phyloP scores from a whole-genome alignment of 2,113 vertebrate species.

The Oxyura jamaicensis region DNA sequence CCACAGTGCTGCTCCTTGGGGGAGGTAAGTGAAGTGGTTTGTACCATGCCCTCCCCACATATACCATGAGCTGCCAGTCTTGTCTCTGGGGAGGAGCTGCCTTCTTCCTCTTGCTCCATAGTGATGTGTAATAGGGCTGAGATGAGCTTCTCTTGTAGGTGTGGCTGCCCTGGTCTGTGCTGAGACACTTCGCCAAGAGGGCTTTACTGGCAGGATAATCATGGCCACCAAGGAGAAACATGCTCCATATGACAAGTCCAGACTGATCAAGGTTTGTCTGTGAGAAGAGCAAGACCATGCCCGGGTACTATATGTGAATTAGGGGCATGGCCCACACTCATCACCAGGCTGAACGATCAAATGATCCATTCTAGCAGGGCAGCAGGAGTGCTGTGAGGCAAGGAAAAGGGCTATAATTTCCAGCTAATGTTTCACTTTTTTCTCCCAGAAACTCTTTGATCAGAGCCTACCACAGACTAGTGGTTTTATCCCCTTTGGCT shows the following conservation, averaged over 20 bases:
- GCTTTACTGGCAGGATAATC: slow-evolving; percentile 84
- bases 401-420: not conserved
- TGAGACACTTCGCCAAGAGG: slow-evolving; percentile 87
- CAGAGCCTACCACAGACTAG: not conserved
- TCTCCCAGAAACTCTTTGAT: not conserved
- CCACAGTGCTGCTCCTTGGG: slow-evolving; percentile 45
- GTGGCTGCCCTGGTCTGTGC: slow-evolving; percentile 87
- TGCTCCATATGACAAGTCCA: slow-evolving; percentile 84
- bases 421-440: not conserved
- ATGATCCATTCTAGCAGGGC: rapidly evolving
- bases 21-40: slow-evolving; percentile 57
- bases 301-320: rapidly evolving
- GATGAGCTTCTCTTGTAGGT: slow-evolving; percentile 65
- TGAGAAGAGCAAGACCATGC: not conserved
- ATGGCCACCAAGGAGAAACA: slow-evolving; percentile 83
- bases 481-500: not conserved
- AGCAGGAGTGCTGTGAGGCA: not conserved
- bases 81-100: not conserved
- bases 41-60: not conserved
- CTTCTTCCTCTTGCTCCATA: not conserved
- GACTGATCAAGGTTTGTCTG: slow-evolving; percentile 84
- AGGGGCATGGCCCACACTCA: rapidly evolving
- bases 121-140: not conserved
- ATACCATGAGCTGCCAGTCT: not conserved
- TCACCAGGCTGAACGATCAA: not conserved